phyloP scores from a whole-genome alignment of 2,797 vertebrate genomes.

The Perodicticus potto region DNA sequence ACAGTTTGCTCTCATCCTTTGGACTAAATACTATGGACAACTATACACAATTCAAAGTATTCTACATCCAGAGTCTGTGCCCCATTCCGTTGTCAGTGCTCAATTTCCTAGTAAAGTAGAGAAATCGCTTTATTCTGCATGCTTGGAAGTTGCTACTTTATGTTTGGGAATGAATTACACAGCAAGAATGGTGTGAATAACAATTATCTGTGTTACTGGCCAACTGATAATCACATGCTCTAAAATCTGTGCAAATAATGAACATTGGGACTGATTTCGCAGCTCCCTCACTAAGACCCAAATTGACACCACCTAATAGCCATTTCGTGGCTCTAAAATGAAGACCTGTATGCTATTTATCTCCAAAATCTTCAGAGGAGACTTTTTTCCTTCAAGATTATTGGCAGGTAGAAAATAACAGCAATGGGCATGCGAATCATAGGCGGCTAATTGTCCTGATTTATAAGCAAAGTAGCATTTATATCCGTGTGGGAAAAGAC shows the following conservation, averaged over 20 bases:
- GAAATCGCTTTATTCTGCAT: conserved; percentile 71
- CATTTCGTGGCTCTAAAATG: neutral
- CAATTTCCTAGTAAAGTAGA: conserved; percentile 57
- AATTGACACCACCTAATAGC: neutral
- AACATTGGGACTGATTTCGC: neutral
- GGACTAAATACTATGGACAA: conserved; percentile 17
- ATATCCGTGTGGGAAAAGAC: neutral
- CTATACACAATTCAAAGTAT: neutral
- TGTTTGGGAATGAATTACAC: conserved; percentile 69
- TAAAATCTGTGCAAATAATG: conserved; percentile 5
- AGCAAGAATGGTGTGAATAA: conserved; percentile 71
- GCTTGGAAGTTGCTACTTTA: conserved; percentile 69
- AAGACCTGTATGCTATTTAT: neutral
- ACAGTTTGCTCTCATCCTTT: neutral
- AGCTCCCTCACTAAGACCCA: neutral
- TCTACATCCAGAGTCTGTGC: conserved; percentile 15
- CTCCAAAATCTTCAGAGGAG: neutral
- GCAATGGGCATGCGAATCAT: neutral
- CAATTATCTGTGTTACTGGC: conserved; percentile 51
- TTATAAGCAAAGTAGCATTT: neutral
- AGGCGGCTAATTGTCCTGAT: neutral
- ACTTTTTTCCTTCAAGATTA: neutral
- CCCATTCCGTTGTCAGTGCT: neutral
- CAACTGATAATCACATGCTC: conserved; percentile 34
- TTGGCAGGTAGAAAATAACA: neutral